A percentile compares a stretch with the other conserved stretches of the same genome.
Evolutionary conservation across 2,888 invertebrate species (phyloP).

Genomic region (Tetragnatha montana): DNA sequence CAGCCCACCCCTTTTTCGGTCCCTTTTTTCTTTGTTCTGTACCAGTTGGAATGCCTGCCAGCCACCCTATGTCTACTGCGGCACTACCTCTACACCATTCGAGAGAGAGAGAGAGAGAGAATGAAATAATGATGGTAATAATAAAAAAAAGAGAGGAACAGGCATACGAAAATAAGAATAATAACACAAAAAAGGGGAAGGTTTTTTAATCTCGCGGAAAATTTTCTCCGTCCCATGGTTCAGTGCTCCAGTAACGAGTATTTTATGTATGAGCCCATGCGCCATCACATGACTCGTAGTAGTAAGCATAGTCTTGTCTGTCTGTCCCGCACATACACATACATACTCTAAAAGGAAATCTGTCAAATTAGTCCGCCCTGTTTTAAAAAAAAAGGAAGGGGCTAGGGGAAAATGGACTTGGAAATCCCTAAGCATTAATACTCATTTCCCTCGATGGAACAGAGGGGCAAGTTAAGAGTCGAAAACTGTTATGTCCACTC

Average conservation of each 20-base stretch:
- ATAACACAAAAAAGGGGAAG: conserved; percentile 24
- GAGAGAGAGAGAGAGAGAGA: background rate
- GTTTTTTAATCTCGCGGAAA: conserved; percentile 60
- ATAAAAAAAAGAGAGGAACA: background rate
- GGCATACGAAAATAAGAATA: conserved; percentile 14
- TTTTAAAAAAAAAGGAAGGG: background rate
- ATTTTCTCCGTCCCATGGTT: conserved; percentile 52
- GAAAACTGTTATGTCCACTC: background rate
- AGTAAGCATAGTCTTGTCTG: background rate
- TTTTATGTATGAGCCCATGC: conserved; percentile 66
- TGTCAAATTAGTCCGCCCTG: conserved; percentile 36
- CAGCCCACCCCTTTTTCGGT: background rate
- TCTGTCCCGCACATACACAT: background rate
- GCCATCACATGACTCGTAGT: conserved; percentile 28
- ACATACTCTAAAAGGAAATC: conserved; percentile 32
- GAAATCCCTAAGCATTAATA: conserved; percentile 25
- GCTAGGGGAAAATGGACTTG: conserved; percentile 34
- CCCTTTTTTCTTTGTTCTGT: conserved; percentile 33
- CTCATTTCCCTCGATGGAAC: background rate
- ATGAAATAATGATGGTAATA: conserved; percentile 1
- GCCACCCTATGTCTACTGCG: conserved; percentile 4
- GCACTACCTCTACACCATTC: conserved; percentile 30
- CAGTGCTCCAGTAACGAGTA: conserved; percentile 58
- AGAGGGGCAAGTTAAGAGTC: background rate
- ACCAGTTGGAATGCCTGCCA: conserved; percentile 15